Evolutionary conservation across 2,797 vertebrate species (phyloP).

Genomic region (Valencia hispanica): DNA sequence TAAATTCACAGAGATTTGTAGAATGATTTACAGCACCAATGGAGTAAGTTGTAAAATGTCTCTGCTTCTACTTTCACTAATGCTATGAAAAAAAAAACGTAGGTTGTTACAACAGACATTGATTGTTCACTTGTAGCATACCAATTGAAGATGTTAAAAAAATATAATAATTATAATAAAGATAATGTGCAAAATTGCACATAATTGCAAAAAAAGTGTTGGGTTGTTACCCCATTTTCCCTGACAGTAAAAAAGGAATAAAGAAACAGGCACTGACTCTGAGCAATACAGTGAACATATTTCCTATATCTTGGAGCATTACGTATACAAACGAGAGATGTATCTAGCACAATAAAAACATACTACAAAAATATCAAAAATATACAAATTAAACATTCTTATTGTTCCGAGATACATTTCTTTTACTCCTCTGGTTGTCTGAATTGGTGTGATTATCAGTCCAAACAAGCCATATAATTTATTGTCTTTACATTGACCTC

Average conservation of each 20-base stretch:
- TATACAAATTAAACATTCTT: constrained; percentile 51
- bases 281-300: constrained; percentile 31
- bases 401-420: constrained; percentile 37
- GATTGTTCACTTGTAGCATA: background rate
- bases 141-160: background rate
- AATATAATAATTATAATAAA: background rate
- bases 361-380: constrained; percentile 36
- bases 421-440: constrained; percentile 30
- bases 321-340: constrained; percentile 21
- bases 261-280: constrained; percentile 61
- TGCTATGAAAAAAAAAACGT: background rate
- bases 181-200: background rate
- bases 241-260: constrained; percentile 29
- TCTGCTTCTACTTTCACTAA: background rate
- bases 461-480: constrained; percentile 20
- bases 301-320: constrained; percentile 13
- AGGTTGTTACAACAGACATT: background rate
- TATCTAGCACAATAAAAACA: constrained; percentile 24
- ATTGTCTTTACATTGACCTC: constrained; percentile 14
- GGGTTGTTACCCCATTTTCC: background rate
- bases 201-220: background rate
- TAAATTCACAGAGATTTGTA: background rate
- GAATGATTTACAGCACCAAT: background rate
- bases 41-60: background rate
- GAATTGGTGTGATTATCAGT: constrained; percentile 32